These are phyloP conservation scores for Heliothis virescens DNA, from an alignment of 1,140 invertebrate genomes.

Conservation along the genomic window DNA sequence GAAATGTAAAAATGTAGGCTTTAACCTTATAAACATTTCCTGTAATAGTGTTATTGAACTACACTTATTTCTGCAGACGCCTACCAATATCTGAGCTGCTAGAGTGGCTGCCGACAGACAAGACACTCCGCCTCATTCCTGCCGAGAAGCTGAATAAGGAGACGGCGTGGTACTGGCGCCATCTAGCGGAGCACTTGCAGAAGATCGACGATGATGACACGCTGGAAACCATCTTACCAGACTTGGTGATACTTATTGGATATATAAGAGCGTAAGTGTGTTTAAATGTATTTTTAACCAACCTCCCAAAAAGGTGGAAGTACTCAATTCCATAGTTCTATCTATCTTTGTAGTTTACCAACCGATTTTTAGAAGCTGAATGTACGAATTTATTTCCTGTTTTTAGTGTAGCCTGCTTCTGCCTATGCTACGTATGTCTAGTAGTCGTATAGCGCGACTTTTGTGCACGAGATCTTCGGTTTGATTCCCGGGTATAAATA, in stretches of 20 bases:
- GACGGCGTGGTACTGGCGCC: conserved; percentile 85
- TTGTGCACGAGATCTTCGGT: too few species aligned
- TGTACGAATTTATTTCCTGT: too few species aligned
- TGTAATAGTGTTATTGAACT: neutral
- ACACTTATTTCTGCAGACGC: conserved; percentile 62
- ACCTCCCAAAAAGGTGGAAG: too few species aligned
- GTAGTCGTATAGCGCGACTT: too few species aligned
- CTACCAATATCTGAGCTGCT: conserved; percentile 80
- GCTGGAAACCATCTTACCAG: conserved; percentile 78
- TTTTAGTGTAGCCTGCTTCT: too few species aligned
- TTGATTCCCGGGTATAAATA: too few species aligned
- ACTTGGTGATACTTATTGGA: conserved; percentile 80
- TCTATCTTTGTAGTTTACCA: too few species aligned
- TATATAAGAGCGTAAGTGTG: conserved; percentile 82
- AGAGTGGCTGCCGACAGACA: conserved; percentile 84
- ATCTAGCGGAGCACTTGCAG: conserved; percentile 81
- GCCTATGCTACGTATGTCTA: too few species aligned
- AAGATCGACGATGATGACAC: conserved; percentile 83
- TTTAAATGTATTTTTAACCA: neutral
- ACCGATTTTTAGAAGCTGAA: too few species aligned
- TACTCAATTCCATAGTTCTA: too few species aligned
- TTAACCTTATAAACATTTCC: neutral
- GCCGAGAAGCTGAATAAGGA: conserved; percentile 84
- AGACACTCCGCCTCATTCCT: conserved; percentile 75
- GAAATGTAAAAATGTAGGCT: neutral